Conservation (phyloP, 2,888 invertebrate species). For the Macrostomum cliftonense region DNA sequence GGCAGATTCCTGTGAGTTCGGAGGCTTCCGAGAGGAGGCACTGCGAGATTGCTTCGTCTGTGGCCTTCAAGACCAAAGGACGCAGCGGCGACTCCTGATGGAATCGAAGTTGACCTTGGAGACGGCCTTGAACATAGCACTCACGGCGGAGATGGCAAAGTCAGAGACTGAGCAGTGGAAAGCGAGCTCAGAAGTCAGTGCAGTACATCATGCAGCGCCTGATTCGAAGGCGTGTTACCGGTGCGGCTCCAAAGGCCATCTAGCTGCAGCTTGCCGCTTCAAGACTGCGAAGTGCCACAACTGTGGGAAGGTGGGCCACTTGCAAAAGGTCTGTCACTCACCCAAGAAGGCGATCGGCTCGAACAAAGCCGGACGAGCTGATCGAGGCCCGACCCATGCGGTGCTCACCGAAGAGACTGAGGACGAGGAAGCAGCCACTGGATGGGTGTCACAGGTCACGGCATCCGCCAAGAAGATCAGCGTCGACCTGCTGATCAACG, state of each 20-base stretch:
- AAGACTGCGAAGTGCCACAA: neutral
- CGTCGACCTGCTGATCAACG: neutral
- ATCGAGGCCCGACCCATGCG: too few species aligned
- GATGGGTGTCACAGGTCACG: neutral
- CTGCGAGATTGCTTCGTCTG: constrained; percentile 2
- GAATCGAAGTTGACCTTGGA: neutral
- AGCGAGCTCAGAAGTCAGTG: too few species aligned
- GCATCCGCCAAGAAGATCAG: too few species aligned
- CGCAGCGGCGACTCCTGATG: neutral
- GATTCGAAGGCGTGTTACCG: neutral
- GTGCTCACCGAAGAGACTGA: too few species aligned
- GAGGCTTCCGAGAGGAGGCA: neutral
- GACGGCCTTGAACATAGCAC: too few species aligned
- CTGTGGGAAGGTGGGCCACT: neutral
- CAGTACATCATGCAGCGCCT: neutral
- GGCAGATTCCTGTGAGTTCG: neutral
- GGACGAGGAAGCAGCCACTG: neutral
- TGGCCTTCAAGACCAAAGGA: neutral
- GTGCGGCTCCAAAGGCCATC: neutral
- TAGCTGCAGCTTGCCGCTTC: neutral
- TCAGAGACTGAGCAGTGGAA: too few species aligned
- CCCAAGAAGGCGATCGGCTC: neutral
- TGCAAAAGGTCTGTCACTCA: neutral
- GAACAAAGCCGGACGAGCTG: neutral
- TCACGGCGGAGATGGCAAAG: too few species aligned